These are phyloP conservation scores for Zalophus californianus DNA, from an alignment of 2,797 vertebrate species.

Conservation along the genomic window DNA sequence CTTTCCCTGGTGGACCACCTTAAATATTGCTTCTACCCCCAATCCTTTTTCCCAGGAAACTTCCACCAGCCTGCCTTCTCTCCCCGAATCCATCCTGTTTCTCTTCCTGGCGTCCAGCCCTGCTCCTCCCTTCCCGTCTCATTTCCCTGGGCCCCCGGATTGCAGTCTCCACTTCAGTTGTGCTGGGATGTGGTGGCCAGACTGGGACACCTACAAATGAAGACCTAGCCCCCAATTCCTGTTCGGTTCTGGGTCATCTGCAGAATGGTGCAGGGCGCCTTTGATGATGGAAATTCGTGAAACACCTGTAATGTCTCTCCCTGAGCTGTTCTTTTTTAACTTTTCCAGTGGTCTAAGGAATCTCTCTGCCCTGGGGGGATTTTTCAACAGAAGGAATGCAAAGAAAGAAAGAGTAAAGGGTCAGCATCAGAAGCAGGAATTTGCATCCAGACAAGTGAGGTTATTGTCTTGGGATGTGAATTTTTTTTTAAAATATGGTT, in stretches of 20 bases:
- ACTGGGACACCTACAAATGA: accelerated
- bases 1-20: accelerated
- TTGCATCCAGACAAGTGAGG: background rate
- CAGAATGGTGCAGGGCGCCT: background rate
- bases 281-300: background rate
- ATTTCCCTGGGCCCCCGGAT: background rate
- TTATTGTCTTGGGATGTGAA: background rate
- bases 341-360: background rate
- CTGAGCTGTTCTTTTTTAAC: background rate
- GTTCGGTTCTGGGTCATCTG: background rate
- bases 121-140: background rate
- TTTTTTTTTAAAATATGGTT: background rate
- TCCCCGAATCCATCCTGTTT: accelerated
- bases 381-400: background rate
- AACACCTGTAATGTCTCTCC: background rate
- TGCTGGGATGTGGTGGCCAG: accelerated
- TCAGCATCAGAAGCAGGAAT: background rate
- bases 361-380: background rate
- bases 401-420: background rate
- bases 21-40: background rate
- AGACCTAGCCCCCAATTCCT: no score
- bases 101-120: background rate
- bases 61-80: background rate
- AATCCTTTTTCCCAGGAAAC: accelerated
- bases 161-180: accelerated